These are phyloP conservation scores for Brevimyrus niger DNA, from an alignment of 2,113 vertebrate species.

Conservation along the genomic window DNA sequence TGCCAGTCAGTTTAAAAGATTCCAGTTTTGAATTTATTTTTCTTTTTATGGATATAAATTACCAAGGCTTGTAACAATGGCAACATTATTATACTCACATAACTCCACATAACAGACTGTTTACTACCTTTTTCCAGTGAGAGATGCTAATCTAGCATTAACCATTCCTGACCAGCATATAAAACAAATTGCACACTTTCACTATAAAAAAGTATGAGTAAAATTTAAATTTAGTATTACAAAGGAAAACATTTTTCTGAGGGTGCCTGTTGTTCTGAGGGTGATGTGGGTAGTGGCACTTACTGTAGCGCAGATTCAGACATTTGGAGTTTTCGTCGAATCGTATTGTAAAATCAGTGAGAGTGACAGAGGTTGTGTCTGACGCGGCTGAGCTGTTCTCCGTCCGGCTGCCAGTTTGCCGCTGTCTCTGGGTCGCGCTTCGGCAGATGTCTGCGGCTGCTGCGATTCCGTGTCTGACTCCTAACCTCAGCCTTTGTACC, in stretches of 20 bases:
- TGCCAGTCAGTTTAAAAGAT: not conserved
- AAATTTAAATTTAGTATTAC: not conserved
- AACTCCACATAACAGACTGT: not conserved
- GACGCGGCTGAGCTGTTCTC: not conserved
- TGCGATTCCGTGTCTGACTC: not conserved
- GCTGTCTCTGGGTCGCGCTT: not conserved
- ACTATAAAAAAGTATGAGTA: not conserved
- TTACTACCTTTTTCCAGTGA: not conserved
- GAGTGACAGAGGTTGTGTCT: not conserved
- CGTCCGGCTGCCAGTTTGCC: not conserved
- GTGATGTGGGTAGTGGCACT: not conserved
- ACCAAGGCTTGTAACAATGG: conserved; percentile 1
- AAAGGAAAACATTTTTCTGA: not conserved
- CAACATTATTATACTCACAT: not conserved
- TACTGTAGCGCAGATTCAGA: not conserved
- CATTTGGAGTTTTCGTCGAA: not conserved
- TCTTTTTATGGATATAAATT: not conserved
- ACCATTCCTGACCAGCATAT: not conserved
- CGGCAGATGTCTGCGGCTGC: not conserved
- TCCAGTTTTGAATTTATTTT: not conserved
- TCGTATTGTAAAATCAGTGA: not conserved
- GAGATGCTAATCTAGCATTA: not conserved
- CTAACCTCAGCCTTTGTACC: not conserved
- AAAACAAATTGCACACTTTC: not conserved
- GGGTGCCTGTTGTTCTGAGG: not conserved